Conservation (phyloP, 2,888 invertebrate genomes). For the Dione vanillae region DNA sequence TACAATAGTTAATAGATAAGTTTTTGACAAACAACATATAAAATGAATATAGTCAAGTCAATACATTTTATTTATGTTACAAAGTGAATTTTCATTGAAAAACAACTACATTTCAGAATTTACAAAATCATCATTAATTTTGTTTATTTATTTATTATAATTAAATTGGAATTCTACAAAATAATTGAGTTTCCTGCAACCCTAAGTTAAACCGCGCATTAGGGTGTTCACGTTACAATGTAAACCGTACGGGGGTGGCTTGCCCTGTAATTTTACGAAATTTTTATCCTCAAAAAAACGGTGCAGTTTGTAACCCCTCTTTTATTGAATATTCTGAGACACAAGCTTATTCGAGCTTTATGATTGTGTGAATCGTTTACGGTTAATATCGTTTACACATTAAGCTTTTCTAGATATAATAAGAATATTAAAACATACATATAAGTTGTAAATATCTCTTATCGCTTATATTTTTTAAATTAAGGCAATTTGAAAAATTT, state of each 20-base stretch:
- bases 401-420: no score
- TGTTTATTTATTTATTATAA: constrained; percentile 6
- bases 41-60: background rate
- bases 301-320: constrained; percentile 58
- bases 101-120: background rate
- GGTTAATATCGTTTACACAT: background rate
- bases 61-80: background rate
- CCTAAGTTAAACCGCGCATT: constrained; percentile 77
- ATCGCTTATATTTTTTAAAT: background rate
- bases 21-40: background rate
- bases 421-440: background rate
- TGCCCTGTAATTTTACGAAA: constrained; percentile 82
- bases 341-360: constrained; percentile 67
- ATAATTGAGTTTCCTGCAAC: constrained; percentile 53
- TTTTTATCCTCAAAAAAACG: constrained; percentile 76
- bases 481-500: background rate
- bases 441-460: background rate
- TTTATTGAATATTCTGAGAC: constrained; percentile 64
- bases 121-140: background rate
- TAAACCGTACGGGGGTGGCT: constrained; percentile 76
- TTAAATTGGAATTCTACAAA: constrained; percentile 11
- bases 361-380: constrained; percentile 45
- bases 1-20: background rate
- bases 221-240: constrained; percentile 82
- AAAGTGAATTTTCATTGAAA: background rate